Conservation (phyloP, 2,888 invertebrate species). For the Quadriops clusia region DNA sequence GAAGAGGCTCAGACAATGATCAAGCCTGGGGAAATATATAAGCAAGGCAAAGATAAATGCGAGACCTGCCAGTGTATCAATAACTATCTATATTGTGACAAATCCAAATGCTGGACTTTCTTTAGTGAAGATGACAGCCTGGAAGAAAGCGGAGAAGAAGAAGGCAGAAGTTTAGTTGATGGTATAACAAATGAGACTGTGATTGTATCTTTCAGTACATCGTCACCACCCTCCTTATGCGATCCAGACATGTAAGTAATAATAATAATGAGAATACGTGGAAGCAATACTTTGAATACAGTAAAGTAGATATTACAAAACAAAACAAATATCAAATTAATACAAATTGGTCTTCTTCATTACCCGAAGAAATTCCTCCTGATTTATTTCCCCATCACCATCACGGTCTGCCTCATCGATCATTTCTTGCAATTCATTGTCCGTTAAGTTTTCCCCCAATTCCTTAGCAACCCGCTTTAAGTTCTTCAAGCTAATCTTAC, state of each 20-base stretch:
- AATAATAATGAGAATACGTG: neutral
- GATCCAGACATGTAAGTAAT: conserved; percentile 31
- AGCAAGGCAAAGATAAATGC: conserved; percentile 50
- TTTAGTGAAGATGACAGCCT: neutral
- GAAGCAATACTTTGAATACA: no score
- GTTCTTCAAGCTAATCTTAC: conserved; percentile 90
- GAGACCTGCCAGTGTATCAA: conserved; percentile 70
- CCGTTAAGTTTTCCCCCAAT: conserved; percentile 87
- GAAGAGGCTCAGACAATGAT: conserved; percentile 38
- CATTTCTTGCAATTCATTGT: conserved; percentile 95
- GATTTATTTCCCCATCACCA: conserved; percentile 90
- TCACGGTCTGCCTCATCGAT: conserved; percentile 94
- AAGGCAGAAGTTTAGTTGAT: neutral
- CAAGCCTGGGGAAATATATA: conserved; percentile 56
- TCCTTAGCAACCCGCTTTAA: conserved; percentile 90
- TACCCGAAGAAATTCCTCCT: conserved; percentile 87
- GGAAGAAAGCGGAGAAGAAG: neutral
- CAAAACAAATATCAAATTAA: no score
- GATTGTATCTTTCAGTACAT: conserved; percentile 17
- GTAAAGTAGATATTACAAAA: no score
- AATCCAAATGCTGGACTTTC: conserved; percentile 38
- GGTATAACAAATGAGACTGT: conserved; percentile 2
- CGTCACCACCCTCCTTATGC: conserved; percentile 40
- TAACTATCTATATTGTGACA: conserved; percentile 61
- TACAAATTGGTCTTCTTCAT: conserved; percentile 97